Percentiles rank a stretch among this genome's conserved stretches.
Conservation (phyloP, 2,113 vertebrate genomes). For the Notiomystis cincta region DNA sequence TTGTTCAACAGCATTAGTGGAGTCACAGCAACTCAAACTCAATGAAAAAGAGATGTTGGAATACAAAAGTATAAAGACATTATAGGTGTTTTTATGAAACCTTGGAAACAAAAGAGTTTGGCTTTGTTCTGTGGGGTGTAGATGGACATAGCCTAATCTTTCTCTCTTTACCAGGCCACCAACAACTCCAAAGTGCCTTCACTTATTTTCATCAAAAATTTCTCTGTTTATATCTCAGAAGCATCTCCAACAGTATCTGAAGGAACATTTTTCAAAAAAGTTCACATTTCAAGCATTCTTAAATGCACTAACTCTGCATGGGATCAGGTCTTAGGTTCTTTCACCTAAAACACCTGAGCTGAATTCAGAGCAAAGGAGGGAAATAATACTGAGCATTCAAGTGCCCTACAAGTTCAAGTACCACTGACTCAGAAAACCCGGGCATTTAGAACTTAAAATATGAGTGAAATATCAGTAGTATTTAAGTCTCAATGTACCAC, state of each 20-base stretch:
- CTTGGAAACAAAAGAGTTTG: not conserved
- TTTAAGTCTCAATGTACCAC: not conserved
- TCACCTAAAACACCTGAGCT: not conserved
- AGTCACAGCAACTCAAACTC: not conserved
- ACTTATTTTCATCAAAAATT: not conserved
- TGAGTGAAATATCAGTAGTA: not conserved
- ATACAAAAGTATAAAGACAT: not conserved
- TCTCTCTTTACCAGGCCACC: not conserved
- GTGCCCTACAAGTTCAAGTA: not conserved
- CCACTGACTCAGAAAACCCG: not conserved
- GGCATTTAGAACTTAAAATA: not conserved
- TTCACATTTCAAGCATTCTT: not conserved
- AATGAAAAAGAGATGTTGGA: not conserved
- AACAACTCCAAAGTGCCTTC: not conserved
- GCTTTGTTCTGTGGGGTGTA: not conserved
- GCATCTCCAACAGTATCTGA: not conserved
- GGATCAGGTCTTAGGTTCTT: not conserved
- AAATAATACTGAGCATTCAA: not conserved
- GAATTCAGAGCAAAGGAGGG: not conserved
- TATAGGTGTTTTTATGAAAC: not conserved
- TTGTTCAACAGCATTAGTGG: not conserved
- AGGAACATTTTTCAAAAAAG: not conserved
- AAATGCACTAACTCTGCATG: fast-evolving
- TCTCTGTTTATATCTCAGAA: not conserved
- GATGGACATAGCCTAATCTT: not conserved